These are phyloP conservation scores for Clarias magur DNA, from an alignment of 2,113 vertebrate species.

Conservation along the genomic window DNA sequence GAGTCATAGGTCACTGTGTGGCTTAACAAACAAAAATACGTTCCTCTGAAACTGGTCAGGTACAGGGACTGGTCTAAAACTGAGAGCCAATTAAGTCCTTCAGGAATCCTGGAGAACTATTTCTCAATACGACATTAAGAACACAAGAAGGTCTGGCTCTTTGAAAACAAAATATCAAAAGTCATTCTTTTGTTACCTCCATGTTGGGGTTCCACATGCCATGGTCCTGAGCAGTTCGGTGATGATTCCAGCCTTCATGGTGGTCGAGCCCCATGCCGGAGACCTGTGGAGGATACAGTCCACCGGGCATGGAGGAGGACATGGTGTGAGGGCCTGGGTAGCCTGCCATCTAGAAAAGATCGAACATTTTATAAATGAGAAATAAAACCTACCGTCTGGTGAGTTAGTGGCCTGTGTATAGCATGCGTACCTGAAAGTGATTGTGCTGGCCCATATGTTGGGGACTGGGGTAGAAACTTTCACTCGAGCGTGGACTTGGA, in stretches of 20 bases:
- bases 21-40: no score
- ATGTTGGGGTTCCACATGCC: conserved; percentile 75
- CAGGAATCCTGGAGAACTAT: no score
- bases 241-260: conserved; percentile 89
- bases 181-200: conserved; percentile 68
- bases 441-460: conserved; percentile 87
- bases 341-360: conserved; percentile 80
- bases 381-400: background rate
- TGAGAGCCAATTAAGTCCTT: no score
- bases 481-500: conserved; percentile 94
- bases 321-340: conserved; percentile 86
- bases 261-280: conserved; percentile 82
- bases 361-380: background rate
- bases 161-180: background rate
- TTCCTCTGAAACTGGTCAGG: no score
- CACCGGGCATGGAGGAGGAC: conserved; percentile 82
- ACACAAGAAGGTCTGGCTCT: no score
- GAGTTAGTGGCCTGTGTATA: background rate
- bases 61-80: no score
- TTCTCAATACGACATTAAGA: no score
- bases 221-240: conserved; percentile 78
- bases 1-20: no score
- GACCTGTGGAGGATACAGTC: conserved; percentile 86
- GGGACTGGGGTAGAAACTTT: conserved; percentile 93
- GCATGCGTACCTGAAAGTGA: conserved; percentile 89